Evolutionary conservation across 2,888 invertebrate genomes (phyloP), one percentile per base, ranked within the genome.

Genomic region (Eremobia ochroleuca): DNA sequence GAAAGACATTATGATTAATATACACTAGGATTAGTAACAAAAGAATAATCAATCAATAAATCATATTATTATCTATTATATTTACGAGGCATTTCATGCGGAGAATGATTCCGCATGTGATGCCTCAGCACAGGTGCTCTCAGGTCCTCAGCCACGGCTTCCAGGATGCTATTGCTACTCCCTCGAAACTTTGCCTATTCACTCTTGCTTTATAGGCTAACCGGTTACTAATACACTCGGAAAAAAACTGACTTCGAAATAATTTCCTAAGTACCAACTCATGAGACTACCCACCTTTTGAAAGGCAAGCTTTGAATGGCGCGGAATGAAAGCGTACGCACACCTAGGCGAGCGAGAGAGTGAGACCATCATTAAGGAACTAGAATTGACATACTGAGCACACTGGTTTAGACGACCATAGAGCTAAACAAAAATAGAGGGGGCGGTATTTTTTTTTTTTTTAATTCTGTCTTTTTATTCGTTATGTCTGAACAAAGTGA

Each of bases 351-450:
- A 69, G 4, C 1, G 58, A 34, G 64, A 34, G 64, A 74, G 81
- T 73, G 80, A 73, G 81, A 85, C 88, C 87, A 88, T 91, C 88
- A 92, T 92, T 91, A 91, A 80, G 87, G 83, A 88, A 86, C 82
- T 86, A 85, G 83, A 80, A 80, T 87, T 90, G 89, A 90, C 83
- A 88, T 85, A 87, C 78, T 85, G 77, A 79, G 83, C 81, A 76
- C 76, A 81, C 79, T 80, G 77, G 70, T 55, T 82, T 79, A 83
- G 71, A 76, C 46, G 37, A 52, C 0, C 43, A n/a, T 58, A 81
- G 87, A 83, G 18, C 18, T 46, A 0, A 13, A 25, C 2, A 34
- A 25, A n/a, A 21, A 55, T 77, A 87, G 87, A 85, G 0, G 18
- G 8, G 49, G 21, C 49, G 2, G 49, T 21, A n/a, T n/a, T n/a